phyloP scores from a whole-genome alignment of 2,113 vertebrate species.

The Cynopterus brachyotis region DNA sequence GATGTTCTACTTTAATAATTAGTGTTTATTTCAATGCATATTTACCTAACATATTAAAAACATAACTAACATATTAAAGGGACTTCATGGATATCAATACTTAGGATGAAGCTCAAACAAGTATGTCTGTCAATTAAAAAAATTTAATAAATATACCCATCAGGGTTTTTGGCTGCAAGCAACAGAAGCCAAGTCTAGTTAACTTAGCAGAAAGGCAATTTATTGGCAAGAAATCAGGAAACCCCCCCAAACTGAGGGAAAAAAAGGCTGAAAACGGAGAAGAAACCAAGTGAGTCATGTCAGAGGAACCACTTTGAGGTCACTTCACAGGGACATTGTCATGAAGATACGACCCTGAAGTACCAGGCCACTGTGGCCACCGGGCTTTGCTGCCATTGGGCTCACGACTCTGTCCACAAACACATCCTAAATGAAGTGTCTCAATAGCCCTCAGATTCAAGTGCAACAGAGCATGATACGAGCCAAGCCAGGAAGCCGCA shows the following conservation, averaged over 20 bases:
- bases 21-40: not conserved
- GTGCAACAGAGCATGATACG: fast-evolving
- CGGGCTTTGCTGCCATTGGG: no score
- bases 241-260: not conserved
- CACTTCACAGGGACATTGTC: not conserved
- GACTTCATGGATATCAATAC: not conserved
- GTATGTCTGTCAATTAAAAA: not conserved
- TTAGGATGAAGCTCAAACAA: not conserved
- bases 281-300: not conserved
- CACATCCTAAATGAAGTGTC: not conserved
- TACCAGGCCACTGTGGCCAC: not conserved
- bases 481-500: not conserved
- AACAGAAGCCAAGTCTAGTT: not conserved
- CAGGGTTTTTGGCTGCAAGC: not conserved
- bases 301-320: not conserved
- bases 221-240: not conserved
- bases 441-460: not conserved
- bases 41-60: constrained; percentile 12
- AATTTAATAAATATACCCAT: not conserved
- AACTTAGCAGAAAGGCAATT: not conserved
- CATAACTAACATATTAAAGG: not conserved
- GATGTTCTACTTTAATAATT: not conserved
- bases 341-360: not conserved
- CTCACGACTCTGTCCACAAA: not conserved
- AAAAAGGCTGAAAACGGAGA: not conserved